Evolutionary conservation across 2,797 vertebrate genomes (phyloP), one percentile per base, ranked within the genome.

Genomic region (Otolemur crassicaudatus): DNA sequence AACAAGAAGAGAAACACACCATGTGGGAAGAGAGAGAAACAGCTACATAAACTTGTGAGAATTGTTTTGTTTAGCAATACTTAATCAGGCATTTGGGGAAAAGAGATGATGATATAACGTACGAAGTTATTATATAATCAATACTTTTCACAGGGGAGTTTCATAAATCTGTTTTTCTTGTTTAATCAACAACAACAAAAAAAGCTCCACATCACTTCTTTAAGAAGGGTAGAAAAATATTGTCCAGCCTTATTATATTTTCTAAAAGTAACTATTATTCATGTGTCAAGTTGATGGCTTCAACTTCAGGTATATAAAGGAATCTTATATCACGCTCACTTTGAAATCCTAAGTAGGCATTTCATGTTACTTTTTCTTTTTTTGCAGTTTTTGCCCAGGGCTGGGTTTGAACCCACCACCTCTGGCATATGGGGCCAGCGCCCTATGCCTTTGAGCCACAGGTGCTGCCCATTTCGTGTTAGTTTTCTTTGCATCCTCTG

Each of bases 151-250:
- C 14, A 76, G 60, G 11, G 73, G 83, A 90, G 25, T 46, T 84
- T 61, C n/a, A 27, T 31, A 86, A 82, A 70, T 95, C 13, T 23
- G 2, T 81, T 92, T 92, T n/a, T 27, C 37, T 69, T 83, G 10
- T 84, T 12, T 63, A 91, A 53, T 37, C 8, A 82, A 40, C 3
- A 85, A 58, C 1, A 90, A 76, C 76, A 86, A 4, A 76, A 80
- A 88, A 4, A 40, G 1, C 10, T n/a, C 5, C 5, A 43, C 8
- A 77, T n/a, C 7, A 87, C 14, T 82, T 23, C 20, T 82, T 75
- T 90, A 83, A 81, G 37, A 23, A 97, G 83, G 2, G 25, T 46
- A 63, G n/a, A 91, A 88, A 90, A 90, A 29, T 61, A 7, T 73
- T 93, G 91, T 56, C 46, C 20, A 37, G 27, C 4, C 75, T 70